These are phyloP conservation scores for Ciconia nigra DNA, from an alignment of 2,797 vertebrate species.

Conservation along the genomic window DNA sequence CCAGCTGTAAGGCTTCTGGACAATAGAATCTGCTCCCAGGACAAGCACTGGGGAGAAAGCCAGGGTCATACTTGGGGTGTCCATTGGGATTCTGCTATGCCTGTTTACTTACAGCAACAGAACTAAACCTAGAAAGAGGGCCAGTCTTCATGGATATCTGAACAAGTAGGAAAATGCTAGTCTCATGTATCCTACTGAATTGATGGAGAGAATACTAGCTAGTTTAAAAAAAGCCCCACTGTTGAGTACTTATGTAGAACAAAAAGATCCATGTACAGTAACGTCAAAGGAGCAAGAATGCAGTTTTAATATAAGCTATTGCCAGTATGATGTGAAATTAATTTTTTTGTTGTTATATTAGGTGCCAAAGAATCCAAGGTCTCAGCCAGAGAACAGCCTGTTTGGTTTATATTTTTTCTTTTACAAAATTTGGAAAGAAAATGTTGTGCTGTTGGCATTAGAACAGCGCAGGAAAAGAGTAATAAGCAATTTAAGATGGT, in stretches of 20 bases:
- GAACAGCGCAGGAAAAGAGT: constrained; percentile 29
- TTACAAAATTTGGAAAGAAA: constrained; percentile 61
- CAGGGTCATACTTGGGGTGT: neutral
- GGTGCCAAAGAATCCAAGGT: constrained; percentile 68
- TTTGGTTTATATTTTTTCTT: constrained; percentile 61
- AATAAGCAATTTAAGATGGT: constrained; percentile 43
- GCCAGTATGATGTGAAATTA: constrained; percentile 62
- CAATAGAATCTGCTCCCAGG: neutral
- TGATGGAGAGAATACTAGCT: neutral
- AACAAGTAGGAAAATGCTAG: constrained; percentile 27
- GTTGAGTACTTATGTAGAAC: neutral
- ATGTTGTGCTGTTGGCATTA: constrained; percentile 17
- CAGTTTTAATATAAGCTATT: constrained; percentile 58
- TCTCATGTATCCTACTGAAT: neutral
- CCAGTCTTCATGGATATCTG: neutral
- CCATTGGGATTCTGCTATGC: neutral
- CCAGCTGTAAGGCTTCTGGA: neutral
- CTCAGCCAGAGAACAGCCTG: constrained; percentile 66
- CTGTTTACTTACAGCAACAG: neutral
- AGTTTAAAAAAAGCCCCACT: neutral
- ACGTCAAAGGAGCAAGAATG: constrained; percentile 51
- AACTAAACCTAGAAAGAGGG: neutral
- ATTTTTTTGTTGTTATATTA: constrained; percentile 70
- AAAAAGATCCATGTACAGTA: constrained; percentile 29
- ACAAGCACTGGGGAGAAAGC: neutral